Percentiles rank a stretch among this genome's conserved stretches.
phyloP scores from a whole-genome alignment of 30 jellyfish, hydroid and myxozoan genomes.

The Morbakka virulenta region DNA sequence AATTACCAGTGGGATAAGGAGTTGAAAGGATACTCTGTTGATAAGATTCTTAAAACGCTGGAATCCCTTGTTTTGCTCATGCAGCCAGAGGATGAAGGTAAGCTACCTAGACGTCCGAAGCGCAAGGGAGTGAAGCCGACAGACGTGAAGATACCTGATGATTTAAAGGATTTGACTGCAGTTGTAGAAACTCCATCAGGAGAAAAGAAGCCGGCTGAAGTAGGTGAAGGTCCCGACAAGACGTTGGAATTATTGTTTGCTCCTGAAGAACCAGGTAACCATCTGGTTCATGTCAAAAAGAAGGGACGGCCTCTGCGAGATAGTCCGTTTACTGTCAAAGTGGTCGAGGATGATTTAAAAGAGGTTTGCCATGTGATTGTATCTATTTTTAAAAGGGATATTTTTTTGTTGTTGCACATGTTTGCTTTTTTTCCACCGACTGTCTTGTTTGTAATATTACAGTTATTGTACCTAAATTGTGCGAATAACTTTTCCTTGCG shows the following conservation, averaged over 20 bases:
- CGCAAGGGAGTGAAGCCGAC: neutral
- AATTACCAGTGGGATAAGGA: no score
- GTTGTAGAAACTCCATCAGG: slow-evolving; percentile 98
- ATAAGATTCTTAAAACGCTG: no score
- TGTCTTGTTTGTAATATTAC: no score
- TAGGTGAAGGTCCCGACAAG: slow-evolving; percentile 82
- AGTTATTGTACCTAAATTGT: no score
- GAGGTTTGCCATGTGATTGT: neutral
- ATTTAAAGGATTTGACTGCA: slow-evolving; percentile 87
- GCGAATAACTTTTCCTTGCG: no score
- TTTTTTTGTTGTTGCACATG: no score
- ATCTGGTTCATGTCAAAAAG: slow-evolving; percentile 70
- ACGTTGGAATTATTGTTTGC: slow-evolving; percentile 91
- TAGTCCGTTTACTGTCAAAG: slow-evolving; percentile 86
- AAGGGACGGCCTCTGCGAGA: slow-evolving; percentile 82
- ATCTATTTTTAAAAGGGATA: no score
- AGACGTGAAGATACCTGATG: slow-evolving; percentile 75
- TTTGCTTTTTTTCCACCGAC: no score
- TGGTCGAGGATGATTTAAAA: slow-evolving; percentile 24
- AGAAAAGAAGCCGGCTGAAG: slow-evolving; percentile 95
- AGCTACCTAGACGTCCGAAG: neutral
- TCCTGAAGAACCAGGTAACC: slow-evolving; percentile 95
- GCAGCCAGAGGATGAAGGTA: slow-evolving; percentile 79
- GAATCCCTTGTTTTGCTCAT: no score
- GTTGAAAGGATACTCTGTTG: no score